Base-by-base conservation (phyloP, 1,140 invertebrate genomes). In the Bombus pascuorum region DNA sequence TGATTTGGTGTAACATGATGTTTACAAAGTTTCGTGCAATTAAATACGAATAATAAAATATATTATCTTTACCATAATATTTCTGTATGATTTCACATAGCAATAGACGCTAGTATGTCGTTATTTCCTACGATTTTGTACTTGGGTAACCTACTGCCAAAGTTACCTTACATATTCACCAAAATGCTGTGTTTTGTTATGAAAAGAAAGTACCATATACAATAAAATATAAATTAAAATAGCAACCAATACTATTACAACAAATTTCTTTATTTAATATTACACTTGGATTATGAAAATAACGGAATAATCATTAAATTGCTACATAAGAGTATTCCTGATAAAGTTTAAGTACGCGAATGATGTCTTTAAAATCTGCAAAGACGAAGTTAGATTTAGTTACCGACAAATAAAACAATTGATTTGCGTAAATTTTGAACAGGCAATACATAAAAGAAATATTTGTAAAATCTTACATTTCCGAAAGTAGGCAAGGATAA, bases 401-500 rank as follows among this genome's bases (percentile, higher is more conserved):
- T 9, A 39, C 1, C 8, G 5, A 1, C 3, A 9, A 12, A 70
- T 5, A 1, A 72, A 28, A 28, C 9, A 5, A 15, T 39, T 71
- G n/a, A 65, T 65, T 68, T 62, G 10, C 1, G 15, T 32, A 3
- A 66, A 34, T 34, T 34, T 66, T 3, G 25, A n/a, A 10, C 18
- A 53, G 47, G 18, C 0, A 53, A 53, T 2, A 8, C 1, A 53
- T 22, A 8, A 53, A 53, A 1, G 47, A 53, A 22, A 22, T 22
- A 53, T 53, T 22, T n/a, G 28, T 18, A n/a, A 6, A 65, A n/a
- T 71, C 85, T 76, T 85, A 92, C 91, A 53, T 15, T 83, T 75
- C 78, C 79, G 68, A 93, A 92, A 34, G 87, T 89, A 34, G 83
- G 59, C n/a, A 92, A 42, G 13, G 91, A 90, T 53, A 92, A 81